Evolutionary conservation across 2,888 invertebrate species (phyloP).

Genomic region (Formica aserva): DNA sequence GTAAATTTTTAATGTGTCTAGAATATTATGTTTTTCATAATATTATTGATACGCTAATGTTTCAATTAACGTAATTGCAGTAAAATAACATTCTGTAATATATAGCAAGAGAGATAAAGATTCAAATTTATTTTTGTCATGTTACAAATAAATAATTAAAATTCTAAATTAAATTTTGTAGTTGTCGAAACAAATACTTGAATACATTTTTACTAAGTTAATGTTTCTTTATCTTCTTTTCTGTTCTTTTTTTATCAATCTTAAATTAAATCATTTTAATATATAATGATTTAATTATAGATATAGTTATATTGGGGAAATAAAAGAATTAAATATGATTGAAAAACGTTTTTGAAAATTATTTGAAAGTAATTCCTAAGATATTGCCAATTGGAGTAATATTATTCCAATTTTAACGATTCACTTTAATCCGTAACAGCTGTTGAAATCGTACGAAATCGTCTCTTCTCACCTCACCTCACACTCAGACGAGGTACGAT

Average conservation of each 20-base stretch:
- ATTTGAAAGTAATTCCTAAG: background rate
- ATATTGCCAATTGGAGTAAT: background rate
- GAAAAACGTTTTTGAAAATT: background rate
- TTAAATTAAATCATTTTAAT: background rate
- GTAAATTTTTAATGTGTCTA: background rate
- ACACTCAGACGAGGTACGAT: conserved; percentile 22
- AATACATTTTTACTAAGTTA: background rate
- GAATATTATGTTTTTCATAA: background rate
- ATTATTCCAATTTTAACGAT: background rate
- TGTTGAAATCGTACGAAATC: conserved; percentile 10
- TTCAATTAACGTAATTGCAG: background rate
- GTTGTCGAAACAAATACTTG: background rate
- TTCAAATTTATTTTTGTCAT: background rate
- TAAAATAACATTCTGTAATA: background rate
- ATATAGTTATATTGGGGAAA: background rate
- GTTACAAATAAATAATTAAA: conserved; percentile 9
- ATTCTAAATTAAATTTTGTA: background rate
- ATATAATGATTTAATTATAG: background rate
- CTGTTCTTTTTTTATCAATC: background rate
- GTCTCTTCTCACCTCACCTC: background rate
- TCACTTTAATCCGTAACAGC: background rate
- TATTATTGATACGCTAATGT: background rate
- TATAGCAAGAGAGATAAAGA: background rate
- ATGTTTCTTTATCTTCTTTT: background rate
- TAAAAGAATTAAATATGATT: background rate